Conservation (phyloP, 2,888 invertebrate species). For the Camptogramma bilineatum region DNA sequence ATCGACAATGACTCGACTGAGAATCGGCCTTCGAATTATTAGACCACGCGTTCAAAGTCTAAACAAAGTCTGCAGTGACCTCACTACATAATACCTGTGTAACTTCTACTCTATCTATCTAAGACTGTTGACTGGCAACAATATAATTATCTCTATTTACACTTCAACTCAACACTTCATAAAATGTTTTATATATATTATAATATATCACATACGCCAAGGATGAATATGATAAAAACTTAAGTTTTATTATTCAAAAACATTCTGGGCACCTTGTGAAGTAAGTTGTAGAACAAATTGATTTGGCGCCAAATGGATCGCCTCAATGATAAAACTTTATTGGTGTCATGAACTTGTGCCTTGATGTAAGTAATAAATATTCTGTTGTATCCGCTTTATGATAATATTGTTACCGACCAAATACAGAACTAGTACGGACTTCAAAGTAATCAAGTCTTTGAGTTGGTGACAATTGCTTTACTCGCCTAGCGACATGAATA, state of each 20-base stretch:
- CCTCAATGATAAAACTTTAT: conserved; percentile 46
- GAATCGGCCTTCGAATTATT: conserved; percentile 32
- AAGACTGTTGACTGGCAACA: conserved; percentile 15
- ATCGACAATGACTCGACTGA: conserved; percentile 34
- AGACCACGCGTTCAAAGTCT: conserved; percentile 6
- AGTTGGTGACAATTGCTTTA: conserved; percentile 35
- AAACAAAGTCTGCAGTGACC: conserved; percentile 11
- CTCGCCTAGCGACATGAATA: conserved; percentile 27
- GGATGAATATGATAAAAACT: conserved; percentile 7
- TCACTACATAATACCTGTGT: conserved; percentile 9
- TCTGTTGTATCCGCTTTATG: conserved; percentile 15
- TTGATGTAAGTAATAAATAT: conserved; percentile 9
- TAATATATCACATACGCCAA: conserved; percentile 10
- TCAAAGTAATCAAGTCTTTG: conserved; percentile 12
- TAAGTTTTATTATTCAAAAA: conserved; percentile 8
- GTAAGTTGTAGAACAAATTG: conserved; percentile 3
- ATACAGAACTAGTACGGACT: conserved; percentile 6
- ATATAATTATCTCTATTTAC: conserved; percentile 14
- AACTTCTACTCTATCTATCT: conserved; percentile 4
- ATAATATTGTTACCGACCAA: conserved; percentile 6
- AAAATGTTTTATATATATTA: background rate
- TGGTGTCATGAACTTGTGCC: conserved; percentile 36
- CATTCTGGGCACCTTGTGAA: background rate
- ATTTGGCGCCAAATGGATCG: conserved; percentile 40
- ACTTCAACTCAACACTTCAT: conserved; percentile 11